A percentile compares a stretch with the other conserved stretches of the same genome.
phyloP scores from a whole-genome alignment of 1,140 invertebrate species.

The Cyphomyrmex costatus region DNA sequence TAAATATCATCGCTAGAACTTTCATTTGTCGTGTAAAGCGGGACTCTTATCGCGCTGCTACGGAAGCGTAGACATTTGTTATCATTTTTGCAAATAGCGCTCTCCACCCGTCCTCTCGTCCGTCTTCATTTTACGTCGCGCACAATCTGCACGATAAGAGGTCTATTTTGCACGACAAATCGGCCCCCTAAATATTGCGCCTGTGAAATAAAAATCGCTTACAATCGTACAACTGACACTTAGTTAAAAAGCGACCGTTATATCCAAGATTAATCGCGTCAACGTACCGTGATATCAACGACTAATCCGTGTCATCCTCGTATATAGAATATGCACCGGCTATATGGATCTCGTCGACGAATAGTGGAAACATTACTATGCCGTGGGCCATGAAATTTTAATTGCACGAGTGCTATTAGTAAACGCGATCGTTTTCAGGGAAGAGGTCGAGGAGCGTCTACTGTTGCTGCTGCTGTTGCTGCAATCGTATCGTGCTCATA shows the following conservation, averaged over 20 bases:
- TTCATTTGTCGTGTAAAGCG: conserved; percentile 49
- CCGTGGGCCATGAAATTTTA: conserved; percentile 65
- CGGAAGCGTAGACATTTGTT: conserved; percentile 46
- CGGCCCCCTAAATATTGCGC: conserved; percentile 19
- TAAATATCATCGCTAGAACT: conserved; percentile 44
- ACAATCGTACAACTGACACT: background rate
- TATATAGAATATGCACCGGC: background rate
- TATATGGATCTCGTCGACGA: conserved; percentile 32
- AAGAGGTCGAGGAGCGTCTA: conserved; percentile 44
- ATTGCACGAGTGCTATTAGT: conserved; percentile 64
- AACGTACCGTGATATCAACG: conserved; percentile 4
- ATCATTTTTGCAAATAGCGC: conserved; percentile 59
- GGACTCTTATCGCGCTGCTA: conserved; percentile 46
- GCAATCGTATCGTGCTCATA: conserved; percentile 43
- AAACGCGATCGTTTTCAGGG: conserved; percentile 56
- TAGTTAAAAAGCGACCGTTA: conserved; percentile 26
- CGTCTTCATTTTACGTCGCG: conserved; percentile 52
- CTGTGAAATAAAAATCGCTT: conserved; percentile 36
- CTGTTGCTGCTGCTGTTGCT: background rate
- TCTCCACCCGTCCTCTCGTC: conserved; percentile 31
- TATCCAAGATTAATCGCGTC: conserved; percentile 3
- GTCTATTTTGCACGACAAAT: conserved; percentile 55
- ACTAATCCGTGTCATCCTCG: conserved; percentile 23
- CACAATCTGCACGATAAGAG: conserved; percentile 52
- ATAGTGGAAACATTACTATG: conserved; percentile 48